phyloP scores from a whole-genome alignment of 1,140 invertebrate genomes.

The Zaprionus ornatus region DNA sequence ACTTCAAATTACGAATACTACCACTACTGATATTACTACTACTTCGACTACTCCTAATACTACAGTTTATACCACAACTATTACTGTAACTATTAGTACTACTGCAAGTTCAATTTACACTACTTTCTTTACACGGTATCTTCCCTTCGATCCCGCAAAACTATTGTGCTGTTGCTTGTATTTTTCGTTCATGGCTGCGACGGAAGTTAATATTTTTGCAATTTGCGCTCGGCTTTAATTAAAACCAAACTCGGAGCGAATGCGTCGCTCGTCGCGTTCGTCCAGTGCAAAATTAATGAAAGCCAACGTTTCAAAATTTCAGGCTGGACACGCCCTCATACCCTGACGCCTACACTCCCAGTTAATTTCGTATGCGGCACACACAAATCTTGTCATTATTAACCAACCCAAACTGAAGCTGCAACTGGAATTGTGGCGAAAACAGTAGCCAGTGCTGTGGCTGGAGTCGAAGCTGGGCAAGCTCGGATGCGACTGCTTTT shows the following conservation, averaged over 20 bases:
- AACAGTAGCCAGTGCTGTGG: conserved; percentile 1
- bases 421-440: conserved; percentile 26
- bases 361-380: conserved; percentile 73
- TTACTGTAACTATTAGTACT: no score
- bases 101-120: no score
- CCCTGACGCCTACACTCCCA: conserved; percentile 5
- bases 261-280: conserved; percentile 12
- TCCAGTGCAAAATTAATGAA: conserved; percentile 68
- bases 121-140: not conserved
- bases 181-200: conserved; percentile 18
- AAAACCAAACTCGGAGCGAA: conserved; percentile 45
- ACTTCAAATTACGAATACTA: no score
- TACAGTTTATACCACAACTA: no score
- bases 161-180: not conserved
- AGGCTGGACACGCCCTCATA: conserved; percentile 27
- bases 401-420: conserved; percentile 48
- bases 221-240: conserved; percentile 63
- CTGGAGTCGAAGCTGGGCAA: conserved; percentile 15
- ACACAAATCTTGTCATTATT: conserved; percentile 79
- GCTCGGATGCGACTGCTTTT: conserved; percentile 39
- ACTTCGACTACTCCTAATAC: not conserved
- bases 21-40: not conserved
- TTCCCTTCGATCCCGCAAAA: not conserved
- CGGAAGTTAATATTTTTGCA: conserved; percentile 71
- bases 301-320: conserved; percentile 35